Evolutionary conservation across 2,113 vertebrate genomes (phyloP).

Genomic region (Aphyosemion australe): DNA sequence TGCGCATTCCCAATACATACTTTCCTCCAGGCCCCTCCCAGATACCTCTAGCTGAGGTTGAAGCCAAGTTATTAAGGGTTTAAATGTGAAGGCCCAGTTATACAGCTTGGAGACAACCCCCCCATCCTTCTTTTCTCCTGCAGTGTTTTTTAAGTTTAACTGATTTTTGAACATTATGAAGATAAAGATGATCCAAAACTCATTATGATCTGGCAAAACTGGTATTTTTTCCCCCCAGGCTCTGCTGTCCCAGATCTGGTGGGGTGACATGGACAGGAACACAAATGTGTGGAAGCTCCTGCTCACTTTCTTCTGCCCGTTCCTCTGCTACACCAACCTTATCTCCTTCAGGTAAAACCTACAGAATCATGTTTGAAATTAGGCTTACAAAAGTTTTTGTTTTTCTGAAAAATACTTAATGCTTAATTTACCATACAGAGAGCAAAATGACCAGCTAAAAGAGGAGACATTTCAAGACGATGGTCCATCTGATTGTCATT

Average conservation of each 20-base stretch:
- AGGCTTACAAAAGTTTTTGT: not conserved
- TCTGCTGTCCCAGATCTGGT: constrained; percentile 91
- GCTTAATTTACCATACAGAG: not conserved
- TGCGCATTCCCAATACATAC: no score
- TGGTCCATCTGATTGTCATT: constrained; percentile 50
- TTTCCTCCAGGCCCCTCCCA: no score
- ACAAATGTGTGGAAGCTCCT: constrained; percentile 85
- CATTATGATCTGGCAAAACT: not conserved
- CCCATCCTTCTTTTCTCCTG: no score
- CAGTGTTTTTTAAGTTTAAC: no score
- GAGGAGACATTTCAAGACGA: constrained; percentile 32
- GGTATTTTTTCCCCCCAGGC: constrained; percentile 65
- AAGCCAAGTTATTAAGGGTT: no score
- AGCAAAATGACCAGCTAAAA: not conserved
- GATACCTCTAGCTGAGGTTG: no score
- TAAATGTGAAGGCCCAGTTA: no score
- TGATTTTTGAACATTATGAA: no score
- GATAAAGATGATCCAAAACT: no score
- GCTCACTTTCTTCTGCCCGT: constrained; percentile 84
- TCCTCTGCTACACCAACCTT: constrained; percentile 84
- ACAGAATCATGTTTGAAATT: not conserved
- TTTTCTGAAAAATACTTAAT: not conserved
- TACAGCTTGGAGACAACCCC: no score
- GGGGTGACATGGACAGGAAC: constrained; percentile 87
- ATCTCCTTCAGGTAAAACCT: constrained; percentile 83